Evolutionary conservation across 2,888 invertebrate species (phyloP).

Genomic region (Dioctria linearis): DNA sequence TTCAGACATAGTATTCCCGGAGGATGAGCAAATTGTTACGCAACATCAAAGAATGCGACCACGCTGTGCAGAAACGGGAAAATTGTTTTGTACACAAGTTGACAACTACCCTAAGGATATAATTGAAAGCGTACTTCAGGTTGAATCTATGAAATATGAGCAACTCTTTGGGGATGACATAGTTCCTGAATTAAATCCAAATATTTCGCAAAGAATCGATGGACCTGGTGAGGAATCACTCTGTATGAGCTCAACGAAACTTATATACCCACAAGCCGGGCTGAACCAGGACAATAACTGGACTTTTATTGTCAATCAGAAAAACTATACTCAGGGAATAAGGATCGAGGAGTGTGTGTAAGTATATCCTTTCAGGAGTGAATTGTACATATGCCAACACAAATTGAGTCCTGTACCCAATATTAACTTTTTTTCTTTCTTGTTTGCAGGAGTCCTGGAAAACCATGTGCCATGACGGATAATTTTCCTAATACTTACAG

Average conservation of each 20-base stretch:
- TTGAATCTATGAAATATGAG: slow-evolving; percentile 62
- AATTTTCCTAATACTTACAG: slow-evolving; percentile 72
- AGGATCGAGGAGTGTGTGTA: slow-evolving; percentile 82
- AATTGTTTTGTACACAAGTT: slow-evolving; percentile 70
- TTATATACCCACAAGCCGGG: slow-evolving; percentile 77
- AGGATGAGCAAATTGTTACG: slow-evolving; percentile 45
- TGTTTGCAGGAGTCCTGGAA: slow-evolving; percentile 67
- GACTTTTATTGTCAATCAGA: slow-evolving; percentile 80
- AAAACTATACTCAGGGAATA: slow-evolving; percentile 79
- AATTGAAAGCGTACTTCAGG: slow-evolving; percentile 64
- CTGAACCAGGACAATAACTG: slow-evolving; percentile 77
- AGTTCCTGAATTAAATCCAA: slow-evolving; percentile 65
- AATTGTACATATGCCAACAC: not conserved
- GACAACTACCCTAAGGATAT: slow-evolving; percentile 70
- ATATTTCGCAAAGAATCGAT: slow-evolving; percentile 72
- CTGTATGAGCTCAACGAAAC: slow-evolving; percentile 69
- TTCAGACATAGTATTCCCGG: slow-evolving; percentile 61
- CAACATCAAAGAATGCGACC: not conserved
- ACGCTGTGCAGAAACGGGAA: slow-evolving; percentile 52
- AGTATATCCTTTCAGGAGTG: slow-evolving; percentile 66
- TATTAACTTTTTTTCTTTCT: not conserved
- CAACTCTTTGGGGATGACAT: slow-evolving; percentile 67
- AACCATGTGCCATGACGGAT: slow-evolving; percentile 72
- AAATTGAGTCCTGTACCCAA: not conserved
- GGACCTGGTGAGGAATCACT: slow-evolving; percentile 69